Percentiles rank a stretch among this genome's conserved stretches.
These are phyloP conservation scores for Scopus umbretta DNA, from an alignment of 2,113 vertebrate species.

Conservation along the genomic window DNA sequence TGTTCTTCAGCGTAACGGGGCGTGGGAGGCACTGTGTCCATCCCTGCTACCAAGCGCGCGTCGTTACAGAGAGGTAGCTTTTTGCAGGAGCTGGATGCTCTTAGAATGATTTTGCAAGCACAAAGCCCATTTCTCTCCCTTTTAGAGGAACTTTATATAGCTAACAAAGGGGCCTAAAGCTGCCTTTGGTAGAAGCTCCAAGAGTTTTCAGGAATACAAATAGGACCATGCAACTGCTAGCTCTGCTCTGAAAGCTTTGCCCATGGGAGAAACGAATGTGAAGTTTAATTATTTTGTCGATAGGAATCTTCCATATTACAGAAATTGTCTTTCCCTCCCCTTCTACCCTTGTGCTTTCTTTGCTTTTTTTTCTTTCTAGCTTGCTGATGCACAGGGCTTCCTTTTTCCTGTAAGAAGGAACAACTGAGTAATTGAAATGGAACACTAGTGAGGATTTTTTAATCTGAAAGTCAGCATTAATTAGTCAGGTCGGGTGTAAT, in stretches of 20 bases:
- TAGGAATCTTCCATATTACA: background rate
- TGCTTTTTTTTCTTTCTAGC: background rate
- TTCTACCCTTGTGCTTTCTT: background rate
- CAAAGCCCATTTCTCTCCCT: background rate
- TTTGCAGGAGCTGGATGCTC: background rate
- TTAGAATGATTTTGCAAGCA: background rate
- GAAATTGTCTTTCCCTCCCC: background rate
- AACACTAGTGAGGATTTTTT: slow-evolving; percentile 59
- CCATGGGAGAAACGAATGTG: background rate
- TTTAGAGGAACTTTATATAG: background rate
- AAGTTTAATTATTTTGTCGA: slow-evolving; percentile 39
- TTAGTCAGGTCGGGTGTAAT: slow-evolving; percentile 66
- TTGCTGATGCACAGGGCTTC: background rate
- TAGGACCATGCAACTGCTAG: background rate
- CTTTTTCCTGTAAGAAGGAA: slow-evolving; percentile 36
- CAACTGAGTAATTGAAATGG: slow-evolving; percentile 67
- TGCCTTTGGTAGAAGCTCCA: background rate
- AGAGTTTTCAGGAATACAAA: background rate
- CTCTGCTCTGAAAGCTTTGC: background rate
- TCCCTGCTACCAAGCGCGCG: background rate
- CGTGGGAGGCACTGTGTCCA: background rate
- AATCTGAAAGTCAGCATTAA: slow-evolving; percentile 67
- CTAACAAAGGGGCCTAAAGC: background rate
- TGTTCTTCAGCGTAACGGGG: background rate
- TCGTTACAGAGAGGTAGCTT: background rate